Evolutionary conservation across 2,888 invertebrate genomes (phyloP).

Genomic region (Melieria picta): DNA sequence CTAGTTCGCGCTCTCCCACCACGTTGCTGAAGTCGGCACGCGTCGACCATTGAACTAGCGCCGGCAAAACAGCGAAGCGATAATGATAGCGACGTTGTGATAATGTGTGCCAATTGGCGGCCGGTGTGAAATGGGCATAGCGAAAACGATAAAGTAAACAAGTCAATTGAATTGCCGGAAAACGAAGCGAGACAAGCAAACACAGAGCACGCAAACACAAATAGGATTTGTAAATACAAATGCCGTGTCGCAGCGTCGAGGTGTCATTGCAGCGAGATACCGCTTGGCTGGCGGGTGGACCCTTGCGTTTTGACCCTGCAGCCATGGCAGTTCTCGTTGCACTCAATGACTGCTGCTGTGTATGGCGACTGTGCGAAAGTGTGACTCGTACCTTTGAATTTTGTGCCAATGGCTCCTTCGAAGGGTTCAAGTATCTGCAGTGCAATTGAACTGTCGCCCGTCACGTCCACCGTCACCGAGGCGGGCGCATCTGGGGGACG

Average conservation of each 20-base stretch:
- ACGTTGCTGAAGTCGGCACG: constrained; percentile 84
- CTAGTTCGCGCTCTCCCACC: constrained; percentile 82
- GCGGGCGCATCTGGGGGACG: constrained; percentile 84
- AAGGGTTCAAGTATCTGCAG: constrained; percentile 78
- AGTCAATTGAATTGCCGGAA: constrained; percentile 8
- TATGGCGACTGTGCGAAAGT: no score
- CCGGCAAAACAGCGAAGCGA: constrained; percentile 32
- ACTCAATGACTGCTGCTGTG: no score
- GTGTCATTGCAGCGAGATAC: no score
- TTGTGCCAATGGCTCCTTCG: constrained; percentile 86
- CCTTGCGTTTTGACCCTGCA: no score
- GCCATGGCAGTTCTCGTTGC: no score
- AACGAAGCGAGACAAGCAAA: no score
- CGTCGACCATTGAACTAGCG: constrained; percentile 91
- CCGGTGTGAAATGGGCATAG: not conserved
- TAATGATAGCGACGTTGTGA: not conserved
- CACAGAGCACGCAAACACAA: not conserved
- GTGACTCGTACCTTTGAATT: constrained; percentile 80
- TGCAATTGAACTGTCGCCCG: constrained; percentile 72
- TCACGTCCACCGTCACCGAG: constrained; percentile 77
- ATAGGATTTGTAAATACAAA: not conserved
- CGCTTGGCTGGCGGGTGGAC: no score
- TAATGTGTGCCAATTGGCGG: not conserved
- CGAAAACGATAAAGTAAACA: constrained; percentile 12
- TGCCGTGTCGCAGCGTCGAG: no score